These are phyloP conservation scores for Loripinus fragilis DNA, from an alignment of 2,888 invertebrate species.

Conservation along the genomic window DNA sequence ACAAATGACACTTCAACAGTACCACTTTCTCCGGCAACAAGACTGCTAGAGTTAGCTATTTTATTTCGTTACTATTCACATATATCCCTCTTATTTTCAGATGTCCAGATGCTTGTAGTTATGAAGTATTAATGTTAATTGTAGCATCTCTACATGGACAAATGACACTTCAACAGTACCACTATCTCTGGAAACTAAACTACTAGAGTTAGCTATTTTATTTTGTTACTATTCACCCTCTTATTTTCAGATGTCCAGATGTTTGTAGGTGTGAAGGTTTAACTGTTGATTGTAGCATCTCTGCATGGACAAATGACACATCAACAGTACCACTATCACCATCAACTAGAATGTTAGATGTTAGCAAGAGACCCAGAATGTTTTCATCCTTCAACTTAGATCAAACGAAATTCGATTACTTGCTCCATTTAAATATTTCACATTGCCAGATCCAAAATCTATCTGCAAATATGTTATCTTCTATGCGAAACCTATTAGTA, in stretches of 20 bases:
- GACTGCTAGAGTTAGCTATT: not conserved
- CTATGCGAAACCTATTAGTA: not conserved
- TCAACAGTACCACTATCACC: not conserved
- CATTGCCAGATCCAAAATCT: not conserved
- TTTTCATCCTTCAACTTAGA: not conserved
- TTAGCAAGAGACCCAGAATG: not conserved
- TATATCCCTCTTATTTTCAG: too few species aligned
- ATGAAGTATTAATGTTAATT: not conserved
- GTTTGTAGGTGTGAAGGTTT: not conserved
- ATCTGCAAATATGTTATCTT: not conserved
- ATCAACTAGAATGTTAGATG: not conserved
- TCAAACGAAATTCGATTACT: not conserved
- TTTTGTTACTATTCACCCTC: too few species aligned
- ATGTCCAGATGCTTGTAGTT: not conserved
- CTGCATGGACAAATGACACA: too few species aligned
- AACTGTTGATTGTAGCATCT: too few species aligned
- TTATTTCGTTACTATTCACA: too few species aligned
- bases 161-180: too few species aligned
- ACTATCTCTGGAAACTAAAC: not conserved
- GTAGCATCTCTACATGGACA: too few species aligned
- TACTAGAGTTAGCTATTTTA: too few species aligned
- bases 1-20: too few species aligned
- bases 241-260: slow-evolving; percentile 1
- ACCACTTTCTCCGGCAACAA: not conserved
- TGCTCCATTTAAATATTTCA: not conserved